Evolutionary conservation across 2,888 invertebrate species (phyloP).

Genomic region (Entomobrya multifasciata): DNA sequence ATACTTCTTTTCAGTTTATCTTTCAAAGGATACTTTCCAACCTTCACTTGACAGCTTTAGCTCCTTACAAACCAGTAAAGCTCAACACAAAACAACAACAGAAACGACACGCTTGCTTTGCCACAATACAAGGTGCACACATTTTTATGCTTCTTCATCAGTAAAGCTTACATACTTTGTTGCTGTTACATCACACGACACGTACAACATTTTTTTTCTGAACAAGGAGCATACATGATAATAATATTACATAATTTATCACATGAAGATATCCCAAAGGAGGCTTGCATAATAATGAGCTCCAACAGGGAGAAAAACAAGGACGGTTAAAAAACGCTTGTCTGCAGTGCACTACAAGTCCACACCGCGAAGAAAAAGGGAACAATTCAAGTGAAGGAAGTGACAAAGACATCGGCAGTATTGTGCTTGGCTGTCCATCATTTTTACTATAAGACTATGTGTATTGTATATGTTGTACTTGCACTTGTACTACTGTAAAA

Average conservation of each 20-base stretch:
- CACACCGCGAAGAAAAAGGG: constrained; percentile 58
- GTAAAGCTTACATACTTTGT: neutral
- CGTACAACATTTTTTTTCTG: constrained; percentile 6
- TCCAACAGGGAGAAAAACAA: constrained; percentile 50
- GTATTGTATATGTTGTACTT: neutral
- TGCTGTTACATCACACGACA: neutral
- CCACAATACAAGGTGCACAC: constrained; percentile 2
- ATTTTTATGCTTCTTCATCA: constrained; percentile 35
- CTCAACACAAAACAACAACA: neutral
- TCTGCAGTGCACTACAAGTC: neutral
- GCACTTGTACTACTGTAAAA: constrained; percentile 13
- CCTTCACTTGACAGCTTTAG: constrained; percentile 4
- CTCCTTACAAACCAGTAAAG: constrained; percentile 23
- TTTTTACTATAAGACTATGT: too few species aligned
- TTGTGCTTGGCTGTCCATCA: constrained; percentile 53
- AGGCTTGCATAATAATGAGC: constrained; percentile 62
- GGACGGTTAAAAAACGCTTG: constrained; percentile 7
- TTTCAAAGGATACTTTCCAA: constrained; percentile 1
- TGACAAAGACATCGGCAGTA: constrained; percentile 63
- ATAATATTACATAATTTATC: constrained; percentile 53
- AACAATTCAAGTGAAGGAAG: constrained; percentile 55
- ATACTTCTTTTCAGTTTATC: neutral
- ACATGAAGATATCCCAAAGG: constrained; percentile 57
- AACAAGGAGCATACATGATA: constrained; percentile 1
- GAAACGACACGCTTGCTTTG: too few species aligned